Conservation (phyloP, 2,888 invertebrate species). For the Venusia cambrica region DNA sequence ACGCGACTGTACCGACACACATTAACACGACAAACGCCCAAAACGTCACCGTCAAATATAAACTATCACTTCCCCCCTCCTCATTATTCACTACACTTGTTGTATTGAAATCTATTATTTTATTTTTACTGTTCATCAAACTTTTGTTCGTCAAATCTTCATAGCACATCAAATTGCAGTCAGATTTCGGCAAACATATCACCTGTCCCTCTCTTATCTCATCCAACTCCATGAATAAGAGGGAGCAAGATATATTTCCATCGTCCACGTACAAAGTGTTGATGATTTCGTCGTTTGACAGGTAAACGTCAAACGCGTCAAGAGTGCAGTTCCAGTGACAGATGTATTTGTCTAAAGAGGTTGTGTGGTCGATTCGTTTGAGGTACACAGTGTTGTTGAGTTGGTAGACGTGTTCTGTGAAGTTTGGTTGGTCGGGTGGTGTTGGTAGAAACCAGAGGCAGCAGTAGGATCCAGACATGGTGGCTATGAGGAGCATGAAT, state of each 20-base stretch:
- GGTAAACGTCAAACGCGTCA: slow-evolving; percentile 48
- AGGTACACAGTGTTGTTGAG: slow-evolving; percentile 62
- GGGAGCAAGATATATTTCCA: slow-evolving; percentile 51
- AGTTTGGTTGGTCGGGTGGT: slow-evolving; percentile 29
- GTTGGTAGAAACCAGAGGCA: slow-evolving; percentile 84
- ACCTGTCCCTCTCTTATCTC: slow-evolving; percentile 45
- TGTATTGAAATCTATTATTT: slow-evolving; percentile 4
- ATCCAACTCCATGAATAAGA: slow-evolving; percentile 54
- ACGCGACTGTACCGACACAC: slow-evolving; percentile 88
- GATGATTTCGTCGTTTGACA: slow-evolving; percentile 53
- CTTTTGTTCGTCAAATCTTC: slow-evolving; percentile 38
- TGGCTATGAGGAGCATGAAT: slow-evolving; percentile 83
- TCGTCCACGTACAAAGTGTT: slow-evolving; percentile 55
- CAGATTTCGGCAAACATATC: slow-evolving; percentile 48
- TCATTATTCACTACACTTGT: slow-evolving; percentile 19
- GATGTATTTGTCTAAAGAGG: slow-evolving; percentile 50
- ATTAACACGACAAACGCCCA: slow-evolving; percentile 88
- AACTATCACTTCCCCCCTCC: slow-evolving; percentile 31
- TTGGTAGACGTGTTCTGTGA: slow-evolving; percentile 41
- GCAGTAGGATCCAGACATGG: slow-evolving; percentile 85
- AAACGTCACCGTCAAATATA: slow-evolving; percentile 84
- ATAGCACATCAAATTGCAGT: slow-evolving; percentile 59
- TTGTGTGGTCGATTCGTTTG: slow-evolving; percentile 36
- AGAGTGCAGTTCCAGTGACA: slow-evolving; percentile 65
- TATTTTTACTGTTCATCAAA: too few species aligned